Percentiles rank a stretch among this genome's conserved stretches.
phyloP scores from a whole-genome alignment of 2,113 vertebrate species.

The Epinephelus cyanopodus region DNA sequence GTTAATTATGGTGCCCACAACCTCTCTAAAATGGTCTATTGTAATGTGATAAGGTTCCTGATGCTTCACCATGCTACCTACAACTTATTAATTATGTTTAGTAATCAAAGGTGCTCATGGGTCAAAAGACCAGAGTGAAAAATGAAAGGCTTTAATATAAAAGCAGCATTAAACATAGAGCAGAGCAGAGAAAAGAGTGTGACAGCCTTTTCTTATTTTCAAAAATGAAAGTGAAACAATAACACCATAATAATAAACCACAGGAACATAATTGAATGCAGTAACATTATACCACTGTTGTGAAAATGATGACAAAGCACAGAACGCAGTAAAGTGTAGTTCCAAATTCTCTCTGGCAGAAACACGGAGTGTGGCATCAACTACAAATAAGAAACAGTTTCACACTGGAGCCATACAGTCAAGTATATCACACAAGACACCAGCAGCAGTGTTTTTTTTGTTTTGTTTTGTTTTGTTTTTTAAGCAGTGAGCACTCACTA shows the following conservation, averaged over 20 bases:
- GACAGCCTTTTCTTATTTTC: slow-evolving; percentile 5
- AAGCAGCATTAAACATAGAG: background rate
- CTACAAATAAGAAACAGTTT: slow-evolving; percentile 17
- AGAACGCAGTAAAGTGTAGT: slow-evolving; percentile 16
- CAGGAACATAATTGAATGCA: slow-evolving; percentile 31
- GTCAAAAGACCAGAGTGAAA: background rate
- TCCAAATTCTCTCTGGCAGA: slow-evolving; percentile 25
- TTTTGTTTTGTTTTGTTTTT: background rate
- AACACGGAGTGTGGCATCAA: slow-evolving; percentile 12
- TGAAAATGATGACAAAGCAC: slow-evolving; percentile 14
- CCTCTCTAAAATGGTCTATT: background rate
- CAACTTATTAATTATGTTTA: background rate
- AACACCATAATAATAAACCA: slow-evolving; percentile 4
- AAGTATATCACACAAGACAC: background rate
- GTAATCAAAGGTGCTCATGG: background rate
- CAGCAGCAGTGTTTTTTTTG: background rate
- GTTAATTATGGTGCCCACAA: background rate
- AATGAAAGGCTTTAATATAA: background rate
- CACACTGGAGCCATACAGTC: background rate
- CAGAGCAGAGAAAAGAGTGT: background rate
- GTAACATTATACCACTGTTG: background rate
- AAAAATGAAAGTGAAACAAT: slow-evolving; percentile 18
- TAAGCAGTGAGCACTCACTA: background rate
- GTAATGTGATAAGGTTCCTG: background rate
- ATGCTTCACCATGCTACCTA: background rate